Conservation (phyloP, 2,888 invertebrate species). For the Catocala nupta region DNA sequence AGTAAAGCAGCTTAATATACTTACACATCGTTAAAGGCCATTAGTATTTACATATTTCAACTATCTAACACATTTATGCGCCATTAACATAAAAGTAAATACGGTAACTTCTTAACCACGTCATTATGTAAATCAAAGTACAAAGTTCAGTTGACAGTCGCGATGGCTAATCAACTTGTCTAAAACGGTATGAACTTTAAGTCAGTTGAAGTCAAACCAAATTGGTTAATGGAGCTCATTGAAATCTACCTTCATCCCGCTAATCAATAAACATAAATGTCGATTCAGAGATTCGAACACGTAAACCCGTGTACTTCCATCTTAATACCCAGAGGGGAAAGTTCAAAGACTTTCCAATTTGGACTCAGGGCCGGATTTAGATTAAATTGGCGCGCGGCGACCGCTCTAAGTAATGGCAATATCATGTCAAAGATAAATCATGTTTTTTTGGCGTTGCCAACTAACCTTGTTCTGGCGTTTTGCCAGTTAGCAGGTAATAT, state of each 20-base stretch:
- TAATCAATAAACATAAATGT: constrained; percentile 85
- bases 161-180: constrained; percentile 68
- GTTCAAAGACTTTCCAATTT: constrained; percentile 80
- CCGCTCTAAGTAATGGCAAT: constrained; percentile 36
- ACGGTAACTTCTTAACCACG: neutral
- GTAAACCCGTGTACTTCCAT: constrained; percentile 66
- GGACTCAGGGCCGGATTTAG: constrained; percentile 59
- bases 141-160: constrained; percentile 49
- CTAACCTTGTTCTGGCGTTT: constrained; percentile 24
- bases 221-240: constrained; percentile 84
- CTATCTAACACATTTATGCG: neutral
- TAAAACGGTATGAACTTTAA: constrained; percentile 61
- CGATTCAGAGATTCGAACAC: constrained; percentile 74
- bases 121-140: constrained; percentile 33
- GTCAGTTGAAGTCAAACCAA: constrained; percentile 73
- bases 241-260: constrained; percentile 73
- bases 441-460: constrained; percentile 23
- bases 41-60: neutral
- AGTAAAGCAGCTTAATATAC: constrained; percentile 1
- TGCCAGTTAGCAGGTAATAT: constrained; percentile 26
- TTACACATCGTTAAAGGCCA: constrained; percentile 2
- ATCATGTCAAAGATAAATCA: constrained; percentile 45
- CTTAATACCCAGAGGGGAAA: constrained; percentile 73
- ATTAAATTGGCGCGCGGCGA: constrained; percentile 33
- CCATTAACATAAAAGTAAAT: constrained; percentile 3